A percentile compares a stretch with the other conserved stretches of the same genome.
phyloP scores from a whole-genome alignment of 2,797 vertebrate species.

The Taenioides sp. region DNA sequence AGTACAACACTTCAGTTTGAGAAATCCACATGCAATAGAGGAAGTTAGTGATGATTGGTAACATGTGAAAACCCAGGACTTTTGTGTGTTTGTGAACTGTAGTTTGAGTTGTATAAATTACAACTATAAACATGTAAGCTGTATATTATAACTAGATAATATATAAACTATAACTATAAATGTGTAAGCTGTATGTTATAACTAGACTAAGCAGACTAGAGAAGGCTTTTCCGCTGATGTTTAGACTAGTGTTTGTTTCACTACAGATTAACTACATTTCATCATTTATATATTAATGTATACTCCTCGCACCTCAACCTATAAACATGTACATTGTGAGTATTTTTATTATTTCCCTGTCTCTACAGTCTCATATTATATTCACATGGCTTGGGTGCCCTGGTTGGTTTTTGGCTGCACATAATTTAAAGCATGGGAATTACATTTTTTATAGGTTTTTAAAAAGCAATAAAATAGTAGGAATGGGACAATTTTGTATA shows the following conservation, averaged over 20 bases:
- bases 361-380: not conserved
- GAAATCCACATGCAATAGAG: not conserved
- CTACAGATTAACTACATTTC: not conserved
- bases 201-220: too few relatives aligned
- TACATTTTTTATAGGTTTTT: not conserved
- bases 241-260: not conserved
- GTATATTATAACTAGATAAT: not conserved
- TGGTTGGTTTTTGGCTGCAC: not conserved
- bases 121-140: not conserved
- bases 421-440: not conserved
- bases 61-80: not conserved
- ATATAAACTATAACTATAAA: too few relatives aligned
- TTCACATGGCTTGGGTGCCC: not conserved
- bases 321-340: not conserved
- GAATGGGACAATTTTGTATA: too few relatives aligned
- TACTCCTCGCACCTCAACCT: not conserved
- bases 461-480: too few relatives aligned
- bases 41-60: not conserved
- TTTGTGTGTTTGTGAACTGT: not conserved
- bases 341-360: not conserved
- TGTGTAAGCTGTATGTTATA: too few relatives aligned
- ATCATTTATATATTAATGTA: not conserved
- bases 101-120: not conserved
- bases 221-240: not conserved
- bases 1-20: not conserved